phyloP scores from a whole-genome alignment of 2,888 invertebrate species.

The Tinea semifulvella region DNA sequence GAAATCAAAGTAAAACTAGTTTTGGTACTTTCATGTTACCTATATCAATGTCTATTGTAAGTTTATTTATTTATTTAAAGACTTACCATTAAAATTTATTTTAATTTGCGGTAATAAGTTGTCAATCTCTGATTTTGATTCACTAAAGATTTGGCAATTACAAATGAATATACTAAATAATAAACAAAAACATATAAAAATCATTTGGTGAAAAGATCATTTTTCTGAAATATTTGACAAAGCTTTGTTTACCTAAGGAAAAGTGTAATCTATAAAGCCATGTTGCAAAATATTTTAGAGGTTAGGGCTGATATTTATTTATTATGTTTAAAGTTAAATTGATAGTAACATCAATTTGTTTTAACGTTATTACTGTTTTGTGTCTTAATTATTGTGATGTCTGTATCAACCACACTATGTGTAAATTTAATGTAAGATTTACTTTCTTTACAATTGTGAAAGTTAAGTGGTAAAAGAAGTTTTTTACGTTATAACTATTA shows the following conservation, averaged over 20 bases:
- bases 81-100: slow-evolving; percentile 7
- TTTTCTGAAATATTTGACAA: slow-evolving; percentile 4
- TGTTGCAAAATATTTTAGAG: not conserved
- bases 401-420: slow-evolving; percentile 45
- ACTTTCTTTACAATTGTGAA: no score
- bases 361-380: slow-evolving; percentile 23
- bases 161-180: not conserved
- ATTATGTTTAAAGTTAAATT: slow-evolving; percentile 49
- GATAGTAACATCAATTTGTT: slow-evolving; percentile 32
- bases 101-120: not conserved
- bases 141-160: slow-evolving; percentile 1
- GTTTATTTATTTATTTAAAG: not conserved
- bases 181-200: slow-evolving; percentile 6
- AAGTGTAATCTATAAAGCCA: slow-evolving; percentile 7
- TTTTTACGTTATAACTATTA: no score
- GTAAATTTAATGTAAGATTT: slow-evolving; percentile 41
- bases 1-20: not conserved
- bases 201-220: not conserved
- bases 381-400: slow-evolving; percentile 35
- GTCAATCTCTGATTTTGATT: not conserved
- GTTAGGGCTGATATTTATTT: slow-evolving; percentile 24
- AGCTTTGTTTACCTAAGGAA: slow-evolving; percentile 1
- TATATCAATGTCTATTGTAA: not conserved
- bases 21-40: not conserved
- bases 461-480: no score